Evolutionary conservation across 2,113 vertebrate genomes (phyloP).

Genomic region (Hippocampus zosterae): DNA sequence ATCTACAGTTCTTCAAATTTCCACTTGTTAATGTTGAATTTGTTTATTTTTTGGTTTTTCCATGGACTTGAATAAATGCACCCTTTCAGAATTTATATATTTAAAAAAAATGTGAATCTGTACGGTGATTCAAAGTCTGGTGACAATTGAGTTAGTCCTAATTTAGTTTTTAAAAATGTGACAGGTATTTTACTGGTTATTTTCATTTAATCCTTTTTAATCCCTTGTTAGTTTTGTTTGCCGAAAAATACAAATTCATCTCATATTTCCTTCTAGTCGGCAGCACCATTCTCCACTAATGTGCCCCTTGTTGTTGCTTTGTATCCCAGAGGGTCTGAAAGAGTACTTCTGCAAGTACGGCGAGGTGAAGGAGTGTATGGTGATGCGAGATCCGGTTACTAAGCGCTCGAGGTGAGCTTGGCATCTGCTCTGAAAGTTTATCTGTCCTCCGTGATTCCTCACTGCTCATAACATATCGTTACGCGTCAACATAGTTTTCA

Average conservation of each 20-base stretch:
- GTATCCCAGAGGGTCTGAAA: constrained; percentile 89
- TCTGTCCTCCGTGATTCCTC: constrained; percentile 67
- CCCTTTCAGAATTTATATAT: constrained; percentile 38
- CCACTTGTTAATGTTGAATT: constrained; percentile 6
- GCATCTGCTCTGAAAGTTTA: constrained; percentile 60
- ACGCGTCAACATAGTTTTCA: constrained; percentile 46
- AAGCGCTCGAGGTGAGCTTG: constrained; percentile 96
- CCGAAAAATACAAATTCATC: not conserved
- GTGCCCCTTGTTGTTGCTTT: constrained; percentile 24
- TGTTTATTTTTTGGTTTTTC: constrained; percentile 19
- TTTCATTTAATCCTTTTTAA: not conserved
- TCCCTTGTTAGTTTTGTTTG: not conserved
- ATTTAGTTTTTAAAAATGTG: not conserved
- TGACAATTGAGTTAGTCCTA: constrained; percentile 7
- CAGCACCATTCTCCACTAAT: not conserved
- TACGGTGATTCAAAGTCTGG: constrained; percentile 15
- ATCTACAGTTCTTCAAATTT: not conserved
- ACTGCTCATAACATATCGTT: constrained; percentile 51
- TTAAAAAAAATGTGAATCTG: constrained; percentile 9
- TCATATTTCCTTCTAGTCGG: not conserved
- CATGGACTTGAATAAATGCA: constrained; percentile 39
- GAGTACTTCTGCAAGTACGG: constrained; percentile 99
- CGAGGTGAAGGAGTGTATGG: constrained; percentile 99
- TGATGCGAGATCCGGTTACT: constrained; percentile 99
- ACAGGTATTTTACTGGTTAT: not conserved